Evolutionary conservation across 2,888 invertebrate species (phyloP).

Genomic region (Cordilura impudica): DNA sequence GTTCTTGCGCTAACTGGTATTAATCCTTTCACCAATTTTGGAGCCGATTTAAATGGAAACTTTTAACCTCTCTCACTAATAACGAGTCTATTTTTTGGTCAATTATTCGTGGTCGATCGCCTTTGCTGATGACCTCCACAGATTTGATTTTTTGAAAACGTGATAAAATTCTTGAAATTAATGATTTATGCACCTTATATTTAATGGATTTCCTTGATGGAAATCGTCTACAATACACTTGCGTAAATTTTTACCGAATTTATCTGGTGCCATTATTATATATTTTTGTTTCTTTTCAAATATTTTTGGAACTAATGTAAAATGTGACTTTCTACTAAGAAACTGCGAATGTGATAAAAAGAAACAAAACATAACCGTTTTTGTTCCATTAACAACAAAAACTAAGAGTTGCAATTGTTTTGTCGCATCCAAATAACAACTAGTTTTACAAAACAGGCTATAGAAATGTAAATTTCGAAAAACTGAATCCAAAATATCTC

Average conservation of each 20-base stretch:
- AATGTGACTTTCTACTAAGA: not conserved
- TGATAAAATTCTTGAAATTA: not conserved
- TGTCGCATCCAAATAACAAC: not conserved
- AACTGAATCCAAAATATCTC: too few species aligned
- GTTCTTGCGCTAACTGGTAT: not conserved
- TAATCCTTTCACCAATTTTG: conserved; percentile 6
- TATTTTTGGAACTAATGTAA: not conserved
- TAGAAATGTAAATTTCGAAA: too few species aligned
- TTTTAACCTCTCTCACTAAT: conserved; percentile 4
- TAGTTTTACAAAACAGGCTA: too few species aligned
- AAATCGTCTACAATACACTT: conserved; percentile 1
- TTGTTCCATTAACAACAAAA: not conserved
- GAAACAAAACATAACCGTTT: conserved; percentile 8
- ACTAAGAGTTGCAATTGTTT: conserved; percentile 13
- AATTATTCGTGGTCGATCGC: not conserved
- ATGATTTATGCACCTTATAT: conserved; percentile 1
- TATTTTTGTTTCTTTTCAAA: not conserved
- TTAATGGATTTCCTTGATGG: not conserved
- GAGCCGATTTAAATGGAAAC: not conserved
- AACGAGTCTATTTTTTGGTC: conserved; percentile 8
- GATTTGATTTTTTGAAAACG: conserved; percentile 3
- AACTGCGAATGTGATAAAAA: not conserved
- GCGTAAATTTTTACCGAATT: not conserved
- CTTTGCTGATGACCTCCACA: conserved; percentile 5
- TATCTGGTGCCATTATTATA: not conserved